These are phyloP conservation scores for Melinaea marsaeus DNA, from an alignment of 2,888 invertebrate species.

Conservation along the genomic window DNA sequence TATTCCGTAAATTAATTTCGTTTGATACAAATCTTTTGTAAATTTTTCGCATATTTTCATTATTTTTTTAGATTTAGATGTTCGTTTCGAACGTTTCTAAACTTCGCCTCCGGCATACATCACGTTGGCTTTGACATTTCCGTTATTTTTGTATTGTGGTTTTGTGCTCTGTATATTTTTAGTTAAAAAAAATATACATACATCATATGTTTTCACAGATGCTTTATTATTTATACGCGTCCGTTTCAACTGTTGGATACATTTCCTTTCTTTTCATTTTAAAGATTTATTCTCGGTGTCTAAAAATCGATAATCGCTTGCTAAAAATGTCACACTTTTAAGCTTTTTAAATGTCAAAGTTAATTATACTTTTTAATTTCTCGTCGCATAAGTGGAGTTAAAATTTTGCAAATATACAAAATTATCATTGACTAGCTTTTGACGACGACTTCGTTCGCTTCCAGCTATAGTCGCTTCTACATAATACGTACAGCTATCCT, in stretches of 20 bases:
- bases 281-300: not conserved
- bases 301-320: no score
- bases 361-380: no score
- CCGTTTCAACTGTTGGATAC: not conserved
- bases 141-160: not conserved
- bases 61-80: not conserved
- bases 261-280: not conserved
- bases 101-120: not conserved
- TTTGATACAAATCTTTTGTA: no score
- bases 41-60: not conserved
- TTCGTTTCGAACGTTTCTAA: not conserved
- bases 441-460: no score
- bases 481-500: no score
- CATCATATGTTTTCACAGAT: not conserved
- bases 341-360: no score
- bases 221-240: slow-evolving; percentile 1
- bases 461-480: no score
- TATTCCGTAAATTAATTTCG: no score
- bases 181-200: not conserved
- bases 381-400: no score
- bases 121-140: not conserved
- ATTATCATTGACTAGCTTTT: no score
- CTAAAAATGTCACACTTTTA: no score
- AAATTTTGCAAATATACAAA: no score
- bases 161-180: not conserved